Evolutionary conservation across 2,797 vertebrate species (phyloP), one percentile per base, ranked within the genome.

Genomic region (Champsocephalus esox): DNA sequence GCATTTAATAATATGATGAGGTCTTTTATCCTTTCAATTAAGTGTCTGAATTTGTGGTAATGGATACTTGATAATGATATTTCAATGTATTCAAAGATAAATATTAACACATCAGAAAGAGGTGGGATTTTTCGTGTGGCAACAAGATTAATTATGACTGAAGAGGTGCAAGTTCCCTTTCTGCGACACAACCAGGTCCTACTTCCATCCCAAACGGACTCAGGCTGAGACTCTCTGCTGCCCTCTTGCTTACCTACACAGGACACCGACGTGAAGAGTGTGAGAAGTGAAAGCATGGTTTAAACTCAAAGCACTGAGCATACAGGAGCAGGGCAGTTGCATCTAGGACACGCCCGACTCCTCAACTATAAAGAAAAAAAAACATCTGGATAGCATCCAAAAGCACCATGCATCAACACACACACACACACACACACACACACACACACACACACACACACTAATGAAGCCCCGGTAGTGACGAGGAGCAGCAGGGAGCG

Each of bases 381-480:
- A 91, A 92, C 91, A 93, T 93, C 92, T 93, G 92, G 92, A 92
- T 73, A 64, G 87, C 83, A 81, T 91, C 90, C 90, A 92, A 88
- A 90, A 66, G 80, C 81, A 64, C 82, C 81, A 90, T 79, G 89
- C 90, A 91, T 91, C 91, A 87, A 28, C 24, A 28, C 24, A 28
- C 24, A 87, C 71, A 81, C 60, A 55, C 66, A 77, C 71, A 81
- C 60, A 55, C 66, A 77, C 28, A 75, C 61, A 17, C 58, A 63
- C 73, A 77, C 83, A 71, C 60, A 55, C 66, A 77, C 28, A 75
- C 61, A 17, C 58, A 63, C 73, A 77, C 83, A 71, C 96, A 95
- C 94, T 99, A 99, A 99, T 97, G 97, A 98, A 98, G 97, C 97
- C 97, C 97, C 97, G 96, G 96, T 98, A 96, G 97, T 96, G 96